These are phyloP conservation scores for Cistogaster globosa DNA, from an alignment of 2,888 invertebrate species.

Conservation along the genomic window DNA sequence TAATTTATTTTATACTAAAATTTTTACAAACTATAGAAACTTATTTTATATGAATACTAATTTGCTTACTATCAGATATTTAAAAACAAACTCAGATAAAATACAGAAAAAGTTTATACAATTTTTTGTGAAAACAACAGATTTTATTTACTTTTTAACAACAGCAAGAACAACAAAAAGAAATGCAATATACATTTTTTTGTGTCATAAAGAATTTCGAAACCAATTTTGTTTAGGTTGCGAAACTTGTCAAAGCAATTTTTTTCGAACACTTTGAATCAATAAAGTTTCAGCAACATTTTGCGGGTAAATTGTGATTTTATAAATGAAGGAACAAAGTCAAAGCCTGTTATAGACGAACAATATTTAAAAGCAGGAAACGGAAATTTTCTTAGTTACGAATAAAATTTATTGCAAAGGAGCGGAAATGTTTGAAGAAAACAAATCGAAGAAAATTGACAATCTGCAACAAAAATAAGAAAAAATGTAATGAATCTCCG, in stretches of 20 bases:
- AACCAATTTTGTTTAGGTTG: conserved; percentile 3
- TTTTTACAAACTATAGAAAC: no score
- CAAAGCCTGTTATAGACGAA: neutral
- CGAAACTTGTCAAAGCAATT: neutral
- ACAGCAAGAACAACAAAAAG: neutral
- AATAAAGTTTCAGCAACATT: conserved; percentile 50
- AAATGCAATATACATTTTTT: conserved; percentile 25
- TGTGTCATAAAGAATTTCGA: conserved; percentile 18
- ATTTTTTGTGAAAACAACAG: conserved; percentile 38
- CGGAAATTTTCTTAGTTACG: conserved; percentile 62
- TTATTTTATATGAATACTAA: no score
- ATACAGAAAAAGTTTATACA: conserved; percentile 16
- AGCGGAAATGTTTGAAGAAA: conserved; percentile 40
- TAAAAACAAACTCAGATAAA: neutral
- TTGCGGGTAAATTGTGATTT: conserved; percentile 16
- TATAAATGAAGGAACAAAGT: conserved; percentile 34
- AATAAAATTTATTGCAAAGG: conserved; percentile 43
- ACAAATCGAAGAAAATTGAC: neutral
- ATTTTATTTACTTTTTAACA: conserved; percentile 39
- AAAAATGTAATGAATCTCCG: neutral
- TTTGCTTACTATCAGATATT: neutral
- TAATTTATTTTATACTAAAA: no score
- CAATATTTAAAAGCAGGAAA: conserved; percentile 54
- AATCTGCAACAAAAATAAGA: neutral
- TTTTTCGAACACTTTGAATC: conserved; percentile 2